Conservation (phyloP, 2,797 vertebrate genomes). For the Ctenopoma kingsleyae region DNA sequence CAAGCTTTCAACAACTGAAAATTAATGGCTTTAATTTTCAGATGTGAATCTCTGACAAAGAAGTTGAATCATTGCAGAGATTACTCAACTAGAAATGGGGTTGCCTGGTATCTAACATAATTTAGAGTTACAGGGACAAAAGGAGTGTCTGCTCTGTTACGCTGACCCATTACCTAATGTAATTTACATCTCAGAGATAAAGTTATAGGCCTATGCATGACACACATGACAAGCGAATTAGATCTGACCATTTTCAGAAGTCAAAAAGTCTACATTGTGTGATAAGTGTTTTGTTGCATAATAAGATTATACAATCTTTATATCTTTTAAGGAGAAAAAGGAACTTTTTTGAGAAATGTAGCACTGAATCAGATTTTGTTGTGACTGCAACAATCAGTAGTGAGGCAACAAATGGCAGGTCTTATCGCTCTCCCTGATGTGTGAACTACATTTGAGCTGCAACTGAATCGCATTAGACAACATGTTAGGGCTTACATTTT, state of each 20-base stretch:
- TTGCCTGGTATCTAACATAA: conserved; percentile 41
- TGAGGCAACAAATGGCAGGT: conserved; percentile 59
- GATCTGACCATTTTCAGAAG: conserved; percentile 15
- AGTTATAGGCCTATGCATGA: neutral
- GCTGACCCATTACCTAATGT: conserved; percentile 38
- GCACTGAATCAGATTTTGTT: conserved; percentile 32
- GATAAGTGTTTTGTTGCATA: conserved; percentile 6
- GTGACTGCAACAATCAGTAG: conserved; percentile 35
- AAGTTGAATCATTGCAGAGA: conserved; percentile 49
- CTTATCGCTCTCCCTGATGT: conserved; percentile 53
- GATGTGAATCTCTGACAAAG: conserved; percentile 45
- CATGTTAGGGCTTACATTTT: conserved; percentile 19
- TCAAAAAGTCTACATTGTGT: conserved; percentile 27
- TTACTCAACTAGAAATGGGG: conserved; percentile 36
- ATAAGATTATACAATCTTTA: conserved; percentile 26
- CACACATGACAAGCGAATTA: conserved; percentile 18
- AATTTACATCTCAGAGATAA: conserved; percentile 45
- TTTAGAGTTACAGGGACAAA: conserved; percentile 47
- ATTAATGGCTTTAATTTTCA: conserved; percentile 43
- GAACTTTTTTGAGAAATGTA: conserved; percentile 5
- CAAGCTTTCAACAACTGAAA: conserved; percentile 25
- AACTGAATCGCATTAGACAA: conserved; percentile 53
- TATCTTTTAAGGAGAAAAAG: conserved; percentile 27
- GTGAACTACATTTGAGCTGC: conserved; percentile 48
- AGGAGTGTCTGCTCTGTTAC: conserved; percentile 20